A percentile compares a stretch with the other conserved stretches of the same genome.
phyloP scores from a whole-genome alignment of 2,113 vertebrate genomes.

The Polypterus senegalus region DNA sequence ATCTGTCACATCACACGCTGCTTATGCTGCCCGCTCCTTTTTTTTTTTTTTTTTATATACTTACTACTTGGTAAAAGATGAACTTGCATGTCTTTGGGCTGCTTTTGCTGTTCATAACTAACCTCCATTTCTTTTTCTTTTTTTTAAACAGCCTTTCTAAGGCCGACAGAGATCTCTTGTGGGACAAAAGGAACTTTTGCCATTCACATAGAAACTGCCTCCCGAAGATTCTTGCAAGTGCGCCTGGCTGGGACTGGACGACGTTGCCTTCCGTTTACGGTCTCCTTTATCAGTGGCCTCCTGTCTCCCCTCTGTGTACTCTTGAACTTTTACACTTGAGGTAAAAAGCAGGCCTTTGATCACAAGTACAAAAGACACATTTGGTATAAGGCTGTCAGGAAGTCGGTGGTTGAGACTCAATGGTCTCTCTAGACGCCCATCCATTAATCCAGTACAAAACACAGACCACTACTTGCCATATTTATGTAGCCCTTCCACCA shows the following conservation, averaged over 20 bases:
- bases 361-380: slow-evolving; percentile 31
- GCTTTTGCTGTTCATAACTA: no score
- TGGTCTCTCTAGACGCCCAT: no score
- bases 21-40: no score
- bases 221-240: slow-evolving; percentile 79
- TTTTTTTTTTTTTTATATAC: no score
- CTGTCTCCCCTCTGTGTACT: slow-evolving; percentile 70
- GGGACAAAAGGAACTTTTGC: slow-evolving; percentile 80
- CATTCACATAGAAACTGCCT: slow-evolving; percentile 58
- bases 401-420: no score
- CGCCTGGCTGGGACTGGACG: slow-evolving; percentile 84
- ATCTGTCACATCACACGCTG: no score
- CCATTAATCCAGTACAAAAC: no score
- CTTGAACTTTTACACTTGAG: slow-evolving; percentile 82
- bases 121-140: slow-evolving; percentile 22
- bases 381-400: neutral
- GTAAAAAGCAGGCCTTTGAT: slow-evolving; percentile 32
- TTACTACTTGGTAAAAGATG: no score
- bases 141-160: slow-evolving; percentile 62
- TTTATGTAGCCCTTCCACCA: no score
- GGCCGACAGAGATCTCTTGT: slow-evolving; percentile 76
- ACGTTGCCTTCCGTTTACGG: slow-evolving; percentile 77
- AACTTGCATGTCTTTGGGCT: no score
- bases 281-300: slow-evolving; percentile 71
- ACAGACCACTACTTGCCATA: no score